These are phyloP conservation scores for Centruroides sculpturatus DNA, from an alignment of 1,140 invertebrate species.

Conservation along the genomic window DNA sequence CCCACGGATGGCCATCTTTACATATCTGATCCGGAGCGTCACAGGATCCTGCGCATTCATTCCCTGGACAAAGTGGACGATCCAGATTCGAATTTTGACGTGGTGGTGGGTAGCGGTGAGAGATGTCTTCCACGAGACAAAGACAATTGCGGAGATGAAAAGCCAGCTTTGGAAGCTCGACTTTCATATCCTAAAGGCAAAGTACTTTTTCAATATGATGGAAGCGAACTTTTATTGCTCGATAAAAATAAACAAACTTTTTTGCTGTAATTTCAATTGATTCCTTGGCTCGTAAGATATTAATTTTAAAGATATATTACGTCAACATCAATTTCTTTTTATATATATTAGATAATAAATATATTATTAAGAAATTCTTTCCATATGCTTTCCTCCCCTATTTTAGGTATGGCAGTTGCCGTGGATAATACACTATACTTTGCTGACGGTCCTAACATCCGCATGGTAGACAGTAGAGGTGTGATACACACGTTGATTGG, in stretches of 20 bases:
- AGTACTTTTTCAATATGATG: too few species aligned
- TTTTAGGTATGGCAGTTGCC: conserved; percentile 53
- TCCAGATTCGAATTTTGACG: conserved; percentile 21
- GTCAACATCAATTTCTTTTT: too few species aligned
- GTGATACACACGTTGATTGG: conserved; percentile 88
- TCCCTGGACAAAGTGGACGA: conserved; percentile 33
- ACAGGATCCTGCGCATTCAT: conserved; percentile 79
- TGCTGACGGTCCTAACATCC: conserved; percentile 79
- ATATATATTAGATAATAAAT: too few species aligned
- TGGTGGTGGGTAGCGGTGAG: conserved; percentile 65
- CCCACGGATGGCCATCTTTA: conserved; percentile 82
- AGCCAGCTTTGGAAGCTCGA: conserved; percentile 76
- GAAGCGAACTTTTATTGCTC: too few species aligned
- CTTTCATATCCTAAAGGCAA: conserved; percentile 83
- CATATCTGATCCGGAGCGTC: conserved; percentile 86
- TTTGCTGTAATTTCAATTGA: too few species aligned
- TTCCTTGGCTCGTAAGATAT: too few species aligned
- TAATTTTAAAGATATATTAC: too few species aligned
- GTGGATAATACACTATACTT: conserved; percentile 77
- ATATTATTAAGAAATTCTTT: background rate
- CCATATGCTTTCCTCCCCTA: background rate
- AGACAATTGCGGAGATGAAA: conserved; percentile 87
- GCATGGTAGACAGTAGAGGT: conserved; percentile 81
- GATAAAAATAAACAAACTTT: too few species aligned
- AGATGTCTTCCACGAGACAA: conserved; percentile 84